Conservation (phyloP, 2,888 invertebrate genomes). For the Marronus borbonicus region DNA sequence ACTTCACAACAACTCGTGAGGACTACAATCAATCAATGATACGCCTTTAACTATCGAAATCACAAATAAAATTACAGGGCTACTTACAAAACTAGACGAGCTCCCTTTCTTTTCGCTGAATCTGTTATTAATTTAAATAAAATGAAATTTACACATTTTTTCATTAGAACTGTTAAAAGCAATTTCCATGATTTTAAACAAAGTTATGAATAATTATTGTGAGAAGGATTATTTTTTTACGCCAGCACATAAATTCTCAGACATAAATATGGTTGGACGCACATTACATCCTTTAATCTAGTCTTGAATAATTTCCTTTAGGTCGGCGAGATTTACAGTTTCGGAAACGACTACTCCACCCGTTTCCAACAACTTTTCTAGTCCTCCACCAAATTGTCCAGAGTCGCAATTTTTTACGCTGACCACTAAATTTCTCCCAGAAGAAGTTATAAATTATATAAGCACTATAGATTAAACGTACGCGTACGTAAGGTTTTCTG, state of each 20-base stretch:
- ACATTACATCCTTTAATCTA: neutral
- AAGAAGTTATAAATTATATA: slow-evolving; percentile 16
- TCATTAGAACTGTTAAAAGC: no score
- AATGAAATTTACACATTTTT: no score
- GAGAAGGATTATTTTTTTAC: neutral
- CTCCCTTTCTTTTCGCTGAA: no score
- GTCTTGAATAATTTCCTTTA: neutral
- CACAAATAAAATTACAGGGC: no score
- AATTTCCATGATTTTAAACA: neutral
- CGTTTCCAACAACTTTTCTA: neutral
- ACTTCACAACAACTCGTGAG: no score
- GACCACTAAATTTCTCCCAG: slow-evolving; percentile 13
- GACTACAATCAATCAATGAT: no score
- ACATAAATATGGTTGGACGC: neutral
- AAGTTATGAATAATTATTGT: neutral
- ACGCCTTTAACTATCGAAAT: no score
- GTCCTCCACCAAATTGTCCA: neutral
- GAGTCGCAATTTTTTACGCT: slow-evolving; percentile 18
- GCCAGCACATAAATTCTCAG: neutral
- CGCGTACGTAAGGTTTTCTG: slow-evolving; percentile 1
- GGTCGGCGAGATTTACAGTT: slow-evolving; percentile 6
- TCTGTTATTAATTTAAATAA: no score
- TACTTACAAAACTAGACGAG: no score
- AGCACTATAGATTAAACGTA: slow-evolving; percentile 12
- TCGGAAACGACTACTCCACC: neutral